Percentiles rank a stretch among this genome's conserved stretches.
These are phyloP conservation scores for Manis crassicaudata DNA, from an alignment of 2,797 vertebrate genomes.

Conservation along the genomic window DNA sequence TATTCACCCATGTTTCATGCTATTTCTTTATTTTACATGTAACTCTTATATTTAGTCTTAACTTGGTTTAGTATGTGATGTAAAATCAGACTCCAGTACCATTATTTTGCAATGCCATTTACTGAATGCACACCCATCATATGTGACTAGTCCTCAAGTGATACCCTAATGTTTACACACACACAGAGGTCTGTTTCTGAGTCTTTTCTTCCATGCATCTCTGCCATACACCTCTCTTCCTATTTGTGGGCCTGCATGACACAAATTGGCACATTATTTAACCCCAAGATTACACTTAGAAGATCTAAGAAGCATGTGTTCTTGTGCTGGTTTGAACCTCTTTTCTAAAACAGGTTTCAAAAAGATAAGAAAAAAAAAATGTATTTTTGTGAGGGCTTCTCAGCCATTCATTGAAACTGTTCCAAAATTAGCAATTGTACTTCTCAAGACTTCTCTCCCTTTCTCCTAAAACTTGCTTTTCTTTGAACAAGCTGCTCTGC, in stretches of 20 bases:
- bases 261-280: not conserved
- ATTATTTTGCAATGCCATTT: not conserved
- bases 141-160: not conserved
- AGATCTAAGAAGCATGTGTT: constrained; percentile 7
- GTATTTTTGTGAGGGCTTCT: not conserved
- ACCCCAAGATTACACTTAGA: not conserved
- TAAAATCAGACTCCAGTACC: not conserved
- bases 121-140: not conserved
- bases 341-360: constrained; percentile 39
- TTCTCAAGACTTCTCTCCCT: constrained; percentile 25
- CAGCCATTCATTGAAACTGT: not conserved
- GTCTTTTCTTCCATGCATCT: not conserved
- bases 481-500: not conserved
- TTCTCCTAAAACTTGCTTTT: not conserved
- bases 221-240: not conserved
- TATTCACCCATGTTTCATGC: not conserved
- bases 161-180: not conserved
- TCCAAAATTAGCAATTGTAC: not conserved
- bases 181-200: not conserved
- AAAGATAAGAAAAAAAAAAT: not conserved
- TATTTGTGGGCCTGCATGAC: not conserved
- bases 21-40: not conserved
- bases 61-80: not conserved
- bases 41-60: not conserved
- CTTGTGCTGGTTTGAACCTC: not conserved